Conservation (phyloP, 2,113 vertebrate species). For the Canis aureus region DNA sequence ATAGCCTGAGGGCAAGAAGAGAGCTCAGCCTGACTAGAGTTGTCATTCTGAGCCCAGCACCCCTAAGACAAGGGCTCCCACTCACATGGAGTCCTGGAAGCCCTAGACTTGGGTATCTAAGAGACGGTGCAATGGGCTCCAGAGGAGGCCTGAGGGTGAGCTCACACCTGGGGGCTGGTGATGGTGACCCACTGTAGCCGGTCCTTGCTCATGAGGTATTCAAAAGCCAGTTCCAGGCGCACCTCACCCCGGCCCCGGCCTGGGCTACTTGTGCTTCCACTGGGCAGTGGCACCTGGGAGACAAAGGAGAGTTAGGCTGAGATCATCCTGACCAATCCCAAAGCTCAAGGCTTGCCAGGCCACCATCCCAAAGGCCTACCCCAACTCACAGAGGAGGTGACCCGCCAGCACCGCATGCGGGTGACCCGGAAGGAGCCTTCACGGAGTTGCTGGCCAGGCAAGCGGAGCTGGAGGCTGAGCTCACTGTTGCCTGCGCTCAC, state of each 20-base stretch:
- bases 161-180: constrained; percentile 96
- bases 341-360: background rate
- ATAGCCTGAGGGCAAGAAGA: constrained; percentile 91
- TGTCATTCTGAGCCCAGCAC: background rate
- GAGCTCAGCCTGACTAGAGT: constrained; percentile 25
- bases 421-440: constrained; percentile 99
- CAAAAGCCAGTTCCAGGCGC: constrained; percentile 98
- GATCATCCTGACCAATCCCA: background rate
- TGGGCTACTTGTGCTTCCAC: constrained; percentile 91
- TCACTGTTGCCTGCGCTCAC: constrained; percentile 98
- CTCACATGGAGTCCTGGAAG: constrained; percentile 56
- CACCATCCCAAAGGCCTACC: background rate
- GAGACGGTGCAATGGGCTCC: constrained; percentile 34
- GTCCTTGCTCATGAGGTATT: constrained; percentile 99
- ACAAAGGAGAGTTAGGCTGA: background rate
- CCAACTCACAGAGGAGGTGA: constrained; percentile 97
- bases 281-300: constrained; percentile 91
- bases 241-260: constrained; percentile 93
- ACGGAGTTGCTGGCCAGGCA: constrained; percentile 96
- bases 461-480: constrained; percentile 98
- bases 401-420: constrained; percentile 98
- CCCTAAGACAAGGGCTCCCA: constrained; percentile 44
- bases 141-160: constrained; percentile 29
- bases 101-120: constrained; percentile 48
- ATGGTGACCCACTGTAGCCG: constrained; percentile 99